Evolutionary conservation across 2,797 vertebrate species (phyloP).

Genomic region (Mormyrops attenuatus): DNA sequence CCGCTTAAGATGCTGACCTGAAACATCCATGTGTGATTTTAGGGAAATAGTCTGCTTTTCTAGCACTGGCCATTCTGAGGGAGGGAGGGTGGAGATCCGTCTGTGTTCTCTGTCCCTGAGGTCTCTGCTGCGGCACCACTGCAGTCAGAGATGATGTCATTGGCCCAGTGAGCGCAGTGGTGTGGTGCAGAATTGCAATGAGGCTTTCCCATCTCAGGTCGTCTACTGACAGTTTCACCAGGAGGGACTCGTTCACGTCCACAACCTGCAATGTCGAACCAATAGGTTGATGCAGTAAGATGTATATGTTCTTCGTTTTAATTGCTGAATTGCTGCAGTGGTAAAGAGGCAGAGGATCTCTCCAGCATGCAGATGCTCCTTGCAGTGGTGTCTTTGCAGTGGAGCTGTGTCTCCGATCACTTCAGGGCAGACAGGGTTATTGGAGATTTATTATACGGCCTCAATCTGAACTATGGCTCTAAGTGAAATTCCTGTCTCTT

Average conservation of each 20-base stretch:
- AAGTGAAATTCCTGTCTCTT: not conserved
- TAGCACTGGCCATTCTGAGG: not conserved
- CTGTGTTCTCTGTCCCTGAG: constrained; percentile 7
- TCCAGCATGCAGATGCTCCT: not conserved
- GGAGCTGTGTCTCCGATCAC: not conserved
- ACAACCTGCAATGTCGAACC: not conserved
- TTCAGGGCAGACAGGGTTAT: not conserved
- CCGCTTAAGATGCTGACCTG: too few species aligned
- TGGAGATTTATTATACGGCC: not conserved
- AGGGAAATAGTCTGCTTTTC: not conserved
- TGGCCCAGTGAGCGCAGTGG: constrained; percentile 2
- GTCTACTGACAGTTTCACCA: not conserved
- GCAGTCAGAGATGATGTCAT: constrained; percentile 26
- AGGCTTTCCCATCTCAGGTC: constrained; percentile 13
- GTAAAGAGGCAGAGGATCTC: not conserved
- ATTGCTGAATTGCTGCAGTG: not conserved
- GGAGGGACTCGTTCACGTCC: not conserved
- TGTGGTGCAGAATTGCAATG: constrained; percentile 24
- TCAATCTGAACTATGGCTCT: not conserved
- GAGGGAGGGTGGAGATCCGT: not conserved
- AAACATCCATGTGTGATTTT: constrained; percentile 4
- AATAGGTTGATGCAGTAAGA: not conserved
- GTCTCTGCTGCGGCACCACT: constrained; percentile 17
- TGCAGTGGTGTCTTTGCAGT: not conserved
- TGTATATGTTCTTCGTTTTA: not conserved